Percentiles rank a stretch among this genome's conserved stretches.
phyloP scores from a whole-genome alignment of 92 coral and sea anemone species.

The Isaurus tuberculatus region DNA sequence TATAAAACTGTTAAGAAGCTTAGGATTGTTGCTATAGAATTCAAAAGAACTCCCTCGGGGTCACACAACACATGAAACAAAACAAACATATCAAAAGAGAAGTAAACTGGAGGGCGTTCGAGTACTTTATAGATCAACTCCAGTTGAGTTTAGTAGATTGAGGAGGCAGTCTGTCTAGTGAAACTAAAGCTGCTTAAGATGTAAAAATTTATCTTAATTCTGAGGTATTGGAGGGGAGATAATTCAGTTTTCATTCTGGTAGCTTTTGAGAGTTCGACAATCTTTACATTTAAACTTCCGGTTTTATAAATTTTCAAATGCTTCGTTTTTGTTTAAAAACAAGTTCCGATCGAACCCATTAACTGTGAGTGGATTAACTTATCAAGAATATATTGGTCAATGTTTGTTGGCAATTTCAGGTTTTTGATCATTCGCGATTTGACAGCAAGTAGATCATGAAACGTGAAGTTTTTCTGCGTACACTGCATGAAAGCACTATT shows the following conservation, averaged over 20 bases:
- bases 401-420: too few species aligned
- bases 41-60: constrained; percentile 4
- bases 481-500: not conserved
- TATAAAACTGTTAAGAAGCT: not conserved
- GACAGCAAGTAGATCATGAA: too few species aligned
- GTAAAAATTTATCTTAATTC: not conserved
- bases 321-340: not conserved
- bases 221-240: not conserved
- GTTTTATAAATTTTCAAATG: not conserved
- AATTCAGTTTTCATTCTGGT: not conserved
- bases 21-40: not conserved
- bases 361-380: not conserved
- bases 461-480: not conserved
- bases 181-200: too few species aligned
- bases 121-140: not conserved
- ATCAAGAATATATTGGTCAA: too few species aligned
- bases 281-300: not conserved
- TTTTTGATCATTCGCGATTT: too few species aligned
- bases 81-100: constrained; percentile 1
- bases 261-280: not conserved
- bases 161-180: too few species aligned
- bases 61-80: not conserved
- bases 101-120: not conserved
- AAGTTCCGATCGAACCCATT: not conserved
- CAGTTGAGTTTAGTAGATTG: too few species aligned